Base-by-base conservation (phyloP, 1,140 invertebrate species). In the Lordiphosa collinella region DNA sequence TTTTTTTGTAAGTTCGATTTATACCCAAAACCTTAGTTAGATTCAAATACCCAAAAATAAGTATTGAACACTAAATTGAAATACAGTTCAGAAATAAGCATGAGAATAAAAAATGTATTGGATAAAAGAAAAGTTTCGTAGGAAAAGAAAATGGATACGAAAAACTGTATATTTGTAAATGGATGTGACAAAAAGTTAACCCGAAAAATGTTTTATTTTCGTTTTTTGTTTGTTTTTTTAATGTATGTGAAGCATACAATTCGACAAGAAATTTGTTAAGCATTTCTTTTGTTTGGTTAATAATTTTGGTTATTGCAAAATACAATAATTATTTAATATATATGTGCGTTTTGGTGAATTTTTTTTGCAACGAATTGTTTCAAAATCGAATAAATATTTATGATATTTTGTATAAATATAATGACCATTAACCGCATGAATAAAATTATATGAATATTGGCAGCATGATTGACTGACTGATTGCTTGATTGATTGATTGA, bases 131-230 rank as follows among this genome's bases (percentile, higher is more conserved):
- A 16, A 53, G 52, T 57, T 66, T 16, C 8, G 49, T 40, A 58
- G 8, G 31, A 71, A 51, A 38, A 52, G 51, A 34, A 60, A 52
- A 36, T 47, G 49, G 36, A 69, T 49, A 48, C 50, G 60, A 54
- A 46, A 46, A 51, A 46, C 43, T 70, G 47, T 64, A 58, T 50
- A 16, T 14, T 32, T 75, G 41, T 59, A 49, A 37, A 46, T 18
- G 44, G 43, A 35, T 64, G 14, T 56, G 37, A 41, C 36, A 72
- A 46, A 44, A 82, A 64, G 73, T 84, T 73, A 85, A 78, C 86
- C 82, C 86, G 86, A 88, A 88, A 88, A 88, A 88, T 88, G 86
- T 88, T 88, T 88, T 88, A 85, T 88, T 88, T 88, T 85, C 80
- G 66, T 86, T 66, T 75, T 63, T 68, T 36, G 40, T 40, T 48